Percentiles rank a stretch among this genome's conserved stretches.
Evolutionary conservation across 1,140 invertebrate genomes (phyloP).

Genomic region (Streblospio benedicti): DNA sequence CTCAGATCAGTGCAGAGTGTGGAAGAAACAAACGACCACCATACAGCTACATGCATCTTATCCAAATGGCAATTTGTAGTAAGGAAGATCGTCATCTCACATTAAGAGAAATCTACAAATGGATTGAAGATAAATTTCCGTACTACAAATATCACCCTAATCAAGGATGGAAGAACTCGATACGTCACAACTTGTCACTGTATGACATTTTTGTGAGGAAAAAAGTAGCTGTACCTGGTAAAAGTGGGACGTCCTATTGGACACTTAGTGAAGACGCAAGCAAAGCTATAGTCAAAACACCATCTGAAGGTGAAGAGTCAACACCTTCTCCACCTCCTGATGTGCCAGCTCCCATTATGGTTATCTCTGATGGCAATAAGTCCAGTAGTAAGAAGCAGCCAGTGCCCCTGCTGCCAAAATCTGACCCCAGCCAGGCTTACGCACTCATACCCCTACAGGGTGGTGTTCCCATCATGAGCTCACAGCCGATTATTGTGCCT

Average conservation of each 20-base stretch:
- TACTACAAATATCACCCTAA: conserved; percentile 15
- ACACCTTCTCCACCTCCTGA: too few relatives aligned
- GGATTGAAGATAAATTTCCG: conserved; percentile 18
- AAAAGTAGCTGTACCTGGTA: conserved; percentile 18
- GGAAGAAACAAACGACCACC: conserved; percentile 1
- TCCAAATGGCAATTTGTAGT: conserved; percentile 17
- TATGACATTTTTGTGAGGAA: conserved; percentile 40
- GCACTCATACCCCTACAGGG: neutral
- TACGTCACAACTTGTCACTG: conserved; percentile 39
- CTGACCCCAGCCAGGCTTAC: neutral
- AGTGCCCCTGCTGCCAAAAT: neutral
- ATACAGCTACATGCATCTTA: conserved; percentile 16
- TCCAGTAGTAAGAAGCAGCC: neutral
- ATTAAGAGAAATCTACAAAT: conserved; percentile 17
- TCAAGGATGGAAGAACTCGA: conserved; percentile 32
- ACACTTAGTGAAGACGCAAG: too few relatives aligned
- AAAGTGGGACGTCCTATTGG: conserved; percentile 34
- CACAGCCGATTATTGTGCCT: too few relatives aligned
- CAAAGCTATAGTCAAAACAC: too few relatives aligned
- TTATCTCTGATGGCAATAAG: neutral
- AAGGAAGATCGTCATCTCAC: conserved; percentile 11
- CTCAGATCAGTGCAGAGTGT: neutral
- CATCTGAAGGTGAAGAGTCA: too few relatives aligned
- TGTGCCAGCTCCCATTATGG: too few relatives aligned
- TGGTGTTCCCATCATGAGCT: neutral